A percentile compares a stretch with the other conserved stretches of the same genome.
These are phyloP conservation scores for Epinephelus coioides DNA, from an alignment of 2,797 vertebrate genomes.

Conservation along the genomic window DNA sequence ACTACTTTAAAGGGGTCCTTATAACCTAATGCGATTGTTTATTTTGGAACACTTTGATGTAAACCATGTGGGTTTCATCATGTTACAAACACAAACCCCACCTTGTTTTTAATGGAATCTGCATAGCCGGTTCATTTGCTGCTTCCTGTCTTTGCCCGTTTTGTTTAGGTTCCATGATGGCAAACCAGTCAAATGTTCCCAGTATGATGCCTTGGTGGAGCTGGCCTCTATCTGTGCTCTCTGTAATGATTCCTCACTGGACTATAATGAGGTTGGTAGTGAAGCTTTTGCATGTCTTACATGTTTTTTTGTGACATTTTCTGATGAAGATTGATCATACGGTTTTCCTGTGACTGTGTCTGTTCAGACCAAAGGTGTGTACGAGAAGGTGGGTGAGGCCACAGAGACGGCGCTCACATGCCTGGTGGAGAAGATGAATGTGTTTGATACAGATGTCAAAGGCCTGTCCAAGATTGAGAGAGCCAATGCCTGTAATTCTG, in stretches of 20 bases:
- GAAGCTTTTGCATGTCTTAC: background rate
- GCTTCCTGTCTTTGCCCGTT: background rate
- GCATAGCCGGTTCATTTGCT: background rate
- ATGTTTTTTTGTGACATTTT: constrained; percentile 2
- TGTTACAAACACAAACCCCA: background rate
- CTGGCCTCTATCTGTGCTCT: constrained; percentile 95
- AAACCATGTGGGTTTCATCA: background rate
- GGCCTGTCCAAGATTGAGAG: constrained; percentile 90
- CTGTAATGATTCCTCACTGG: constrained; percentile 96
- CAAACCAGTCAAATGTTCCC: constrained; percentile 88
- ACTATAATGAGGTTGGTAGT: constrained; percentile 92
- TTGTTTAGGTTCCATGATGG: constrained; percentile 86
- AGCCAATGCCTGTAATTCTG: constrained; percentile 92
- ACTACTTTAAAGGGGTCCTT: background rate
- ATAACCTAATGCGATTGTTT: background rate
- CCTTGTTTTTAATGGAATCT: constrained; percentile 13
- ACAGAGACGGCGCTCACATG: constrained; percentile 94
- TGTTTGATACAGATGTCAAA: constrained; percentile 90
- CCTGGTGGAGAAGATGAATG: constrained; percentile 97
- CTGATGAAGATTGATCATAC: background rate
- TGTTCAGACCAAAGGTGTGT: constrained; percentile 90
- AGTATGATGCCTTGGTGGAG: constrained; percentile 93
- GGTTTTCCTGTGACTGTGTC: background rate
- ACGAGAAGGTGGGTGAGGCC: constrained; percentile 95
- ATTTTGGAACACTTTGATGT: background rate